A percentile compares a stretch with the other conserved stretches of the same genome.
phyloP scores from a whole-genome alignment of 2,113 vertebrate species.

The Todiramphus chloris region DNA sequence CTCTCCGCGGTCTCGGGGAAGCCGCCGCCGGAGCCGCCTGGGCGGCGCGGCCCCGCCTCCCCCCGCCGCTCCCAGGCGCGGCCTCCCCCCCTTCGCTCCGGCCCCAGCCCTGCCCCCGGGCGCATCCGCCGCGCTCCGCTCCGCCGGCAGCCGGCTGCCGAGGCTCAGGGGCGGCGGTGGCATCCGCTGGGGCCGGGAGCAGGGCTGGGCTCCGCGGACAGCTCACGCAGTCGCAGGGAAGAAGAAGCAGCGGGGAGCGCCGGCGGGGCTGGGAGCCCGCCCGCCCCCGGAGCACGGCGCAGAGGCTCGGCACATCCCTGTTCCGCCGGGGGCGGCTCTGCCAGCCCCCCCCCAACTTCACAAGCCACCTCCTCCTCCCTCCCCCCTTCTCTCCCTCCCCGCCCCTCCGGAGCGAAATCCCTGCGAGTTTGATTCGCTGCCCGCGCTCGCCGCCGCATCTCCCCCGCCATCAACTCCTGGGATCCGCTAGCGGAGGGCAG shows the following conservation, averaged over 20 bases:
- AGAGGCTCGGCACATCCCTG: not conserved
- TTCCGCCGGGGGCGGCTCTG: not conserved
- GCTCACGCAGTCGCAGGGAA: not conserved
- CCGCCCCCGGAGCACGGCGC: not conserved
- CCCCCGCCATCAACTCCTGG: not conserved
- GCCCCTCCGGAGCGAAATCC: not conserved
- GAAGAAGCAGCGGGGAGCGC: not conserved
- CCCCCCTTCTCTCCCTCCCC: not conserved
- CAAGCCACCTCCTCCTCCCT: not conserved
- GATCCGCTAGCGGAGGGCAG: not conserved
- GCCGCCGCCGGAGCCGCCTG: not conserved
- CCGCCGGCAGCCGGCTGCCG: not conserved
- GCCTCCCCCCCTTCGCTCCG: not conserved
- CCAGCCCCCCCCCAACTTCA: not conserved
- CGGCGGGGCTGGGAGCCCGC: not conserved
- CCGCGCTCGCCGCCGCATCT: not conserved
- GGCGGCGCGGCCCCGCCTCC: not conserved
- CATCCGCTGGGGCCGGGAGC: not conserved
- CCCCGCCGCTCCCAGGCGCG: not conserved
- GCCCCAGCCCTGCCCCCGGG: not conserved
- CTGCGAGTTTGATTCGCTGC: not conserved
- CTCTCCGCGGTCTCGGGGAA: not conserved
- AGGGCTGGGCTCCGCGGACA: too few relatives aligned
- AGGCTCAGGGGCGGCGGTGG: not conserved
- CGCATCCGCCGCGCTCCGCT: not conserved